Evolutionary conservation across 1,140 invertebrate genomes (phyloP).

Genomic region (Eulimnadia texana): DNA sequence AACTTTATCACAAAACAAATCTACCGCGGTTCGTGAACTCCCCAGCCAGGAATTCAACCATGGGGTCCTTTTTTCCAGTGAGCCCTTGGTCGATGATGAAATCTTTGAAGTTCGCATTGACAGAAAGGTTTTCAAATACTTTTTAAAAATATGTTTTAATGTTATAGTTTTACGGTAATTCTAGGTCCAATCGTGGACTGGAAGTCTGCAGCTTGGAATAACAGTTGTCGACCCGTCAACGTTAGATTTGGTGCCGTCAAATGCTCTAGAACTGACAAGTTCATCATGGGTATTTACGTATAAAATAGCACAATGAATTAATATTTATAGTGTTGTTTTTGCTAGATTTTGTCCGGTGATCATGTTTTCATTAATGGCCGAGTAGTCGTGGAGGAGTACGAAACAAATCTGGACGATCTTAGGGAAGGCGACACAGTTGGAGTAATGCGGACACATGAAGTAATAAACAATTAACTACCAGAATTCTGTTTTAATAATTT

Average conservation of each 20-base stretch:
- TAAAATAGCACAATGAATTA: conserved; percentile 2
- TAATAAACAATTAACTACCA: conserved; percentile 26
- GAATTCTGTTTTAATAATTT: conserved; percentile 5
- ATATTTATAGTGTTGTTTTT: conserved; percentile 17
- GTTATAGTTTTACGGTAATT: conserved; percentile 11
- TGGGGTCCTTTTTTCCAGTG: conserved; percentile 65
- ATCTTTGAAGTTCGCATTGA: conserved; percentile 80
- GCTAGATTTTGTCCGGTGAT: conserved; percentile 63
- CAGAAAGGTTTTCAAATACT: conserved; percentile 48
- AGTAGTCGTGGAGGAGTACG: conserved; percentile 64
- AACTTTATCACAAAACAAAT: conserved; percentile 29
- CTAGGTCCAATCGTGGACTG: conserved; percentile 68
- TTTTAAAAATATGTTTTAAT: conserved; percentile 13
- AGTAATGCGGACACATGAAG: conserved; percentile 61
- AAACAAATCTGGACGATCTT: conserved; percentile 62
- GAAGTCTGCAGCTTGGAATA: conserved; percentile 81
- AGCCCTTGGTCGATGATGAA: conserved; percentile 63
- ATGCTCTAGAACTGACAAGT: conserved; percentile 64
- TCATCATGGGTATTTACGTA: conserved; percentile 49
- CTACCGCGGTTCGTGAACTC: conserved; percentile 31
- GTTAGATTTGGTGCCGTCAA: conserved; percentile 56
- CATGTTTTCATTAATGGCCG: conserved; percentile 70
- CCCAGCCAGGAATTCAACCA: conserved; percentile 53
- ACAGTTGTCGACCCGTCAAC: conserved; percentile 66
- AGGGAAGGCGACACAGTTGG: conserved; percentile 71